Conservation (phyloP, 2,797 vertebrate species). For the Chrysolophus pictus region DNA sequence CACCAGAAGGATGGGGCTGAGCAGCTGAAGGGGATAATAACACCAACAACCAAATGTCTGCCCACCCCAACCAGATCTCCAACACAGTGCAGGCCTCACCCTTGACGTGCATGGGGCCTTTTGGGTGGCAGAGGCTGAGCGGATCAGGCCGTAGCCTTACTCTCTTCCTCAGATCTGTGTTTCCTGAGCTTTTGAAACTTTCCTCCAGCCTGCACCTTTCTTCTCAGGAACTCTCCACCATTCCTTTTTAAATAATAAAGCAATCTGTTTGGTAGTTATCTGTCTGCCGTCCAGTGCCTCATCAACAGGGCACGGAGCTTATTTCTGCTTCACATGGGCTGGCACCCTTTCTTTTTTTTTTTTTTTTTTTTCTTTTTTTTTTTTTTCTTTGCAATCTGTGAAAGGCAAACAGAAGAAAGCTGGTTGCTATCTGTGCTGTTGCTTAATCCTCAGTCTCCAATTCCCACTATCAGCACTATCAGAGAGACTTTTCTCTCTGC, state of each 20-base stretch:
- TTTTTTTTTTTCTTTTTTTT: not conserved
- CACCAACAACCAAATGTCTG: not conserved
- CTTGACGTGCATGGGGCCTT: not conserved
- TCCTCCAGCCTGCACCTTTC: not conserved
- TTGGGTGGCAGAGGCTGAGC: not conserved
- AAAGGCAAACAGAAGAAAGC: constrained; percentile 56
- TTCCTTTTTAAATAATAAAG: constrained; percentile 14
- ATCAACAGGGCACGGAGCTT: not conserved
- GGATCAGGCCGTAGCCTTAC: not conserved
- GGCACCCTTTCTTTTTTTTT: not conserved
- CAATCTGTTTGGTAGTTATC: not conserved
- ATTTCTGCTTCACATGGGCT: constrained; percentile 1
- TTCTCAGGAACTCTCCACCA: not conserved
- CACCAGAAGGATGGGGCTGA: not conserved
- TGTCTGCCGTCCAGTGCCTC: not conserved
- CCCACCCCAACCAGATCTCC: fast-evolving
- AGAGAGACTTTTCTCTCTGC: constrained; percentile 57
- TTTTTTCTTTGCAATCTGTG: not conserved
- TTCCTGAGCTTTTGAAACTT: not conserved
- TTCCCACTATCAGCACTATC: constrained; percentile 52
- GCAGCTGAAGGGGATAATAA: not conserved
- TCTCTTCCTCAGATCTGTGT: not conserved
- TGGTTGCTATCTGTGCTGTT: constrained; percentile 41
- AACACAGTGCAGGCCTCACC: not conserved
- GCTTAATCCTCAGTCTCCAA: constrained; percentile 71